phyloP scores from a whole-genome alignment of 2,888 invertebrate species.

The Drosophila falleni region DNA sequence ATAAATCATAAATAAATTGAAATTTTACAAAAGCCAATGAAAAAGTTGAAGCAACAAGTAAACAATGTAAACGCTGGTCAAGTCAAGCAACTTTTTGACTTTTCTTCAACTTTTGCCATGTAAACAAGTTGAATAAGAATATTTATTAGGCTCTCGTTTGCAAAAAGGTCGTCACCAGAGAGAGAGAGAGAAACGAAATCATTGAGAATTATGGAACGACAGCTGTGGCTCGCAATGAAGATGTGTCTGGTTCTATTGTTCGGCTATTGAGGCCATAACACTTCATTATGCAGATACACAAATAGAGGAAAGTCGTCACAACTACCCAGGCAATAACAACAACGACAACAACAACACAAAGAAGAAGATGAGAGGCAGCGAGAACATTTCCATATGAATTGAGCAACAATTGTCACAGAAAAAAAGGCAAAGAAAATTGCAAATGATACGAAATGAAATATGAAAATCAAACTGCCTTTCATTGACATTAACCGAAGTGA shows the following conservation, averaged over 20 bases:
- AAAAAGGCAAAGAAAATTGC: slow-evolving; percentile 53
- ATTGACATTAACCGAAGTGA: slow-evolving; percentile 47
- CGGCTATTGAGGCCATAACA: slow-evolving; percentile 55
- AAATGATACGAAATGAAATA: slow-evolving; percentile 53
- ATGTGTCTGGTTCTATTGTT: slow-evolving; percentile 40
- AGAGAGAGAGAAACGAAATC: slow-evolving; percentile 22
- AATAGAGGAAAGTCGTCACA: slow-evolving; percentile 16
- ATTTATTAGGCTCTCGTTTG: slow-evolving; percentile 26
- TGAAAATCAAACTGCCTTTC: slow-evolving; percentile 69
- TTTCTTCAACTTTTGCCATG: slow-evolving; percentile 37
- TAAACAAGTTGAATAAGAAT: slow-evolving; percentile 22
- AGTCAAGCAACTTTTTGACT: slow-evolving; percentile 38
- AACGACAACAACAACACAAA: background rate
- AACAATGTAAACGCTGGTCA: slow-evolving; percentile 25
- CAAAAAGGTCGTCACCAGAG: slow-evolving; percentile 36
- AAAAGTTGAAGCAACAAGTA: slow-evolving; percentile 43
- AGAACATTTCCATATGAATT: slow-evolving; percentile 72
- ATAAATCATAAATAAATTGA: slow-evolving; percentile 56
- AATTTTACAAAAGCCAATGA: slow-evolving; percentile 36
- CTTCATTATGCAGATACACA: slow-evolving; percentile 58
- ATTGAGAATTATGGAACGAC: slow-evolving; percentile 40
- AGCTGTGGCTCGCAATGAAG: slow-evolving; percentile 9
- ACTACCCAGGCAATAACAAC: background rate
- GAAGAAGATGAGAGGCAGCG: background rate
- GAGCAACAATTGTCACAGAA: slow-evolving; percentile 66